Evolutionary conservation across 2,888 invertebrate species (phyloP).

Genomic region (Cryptocephalus primarius): DNA sequence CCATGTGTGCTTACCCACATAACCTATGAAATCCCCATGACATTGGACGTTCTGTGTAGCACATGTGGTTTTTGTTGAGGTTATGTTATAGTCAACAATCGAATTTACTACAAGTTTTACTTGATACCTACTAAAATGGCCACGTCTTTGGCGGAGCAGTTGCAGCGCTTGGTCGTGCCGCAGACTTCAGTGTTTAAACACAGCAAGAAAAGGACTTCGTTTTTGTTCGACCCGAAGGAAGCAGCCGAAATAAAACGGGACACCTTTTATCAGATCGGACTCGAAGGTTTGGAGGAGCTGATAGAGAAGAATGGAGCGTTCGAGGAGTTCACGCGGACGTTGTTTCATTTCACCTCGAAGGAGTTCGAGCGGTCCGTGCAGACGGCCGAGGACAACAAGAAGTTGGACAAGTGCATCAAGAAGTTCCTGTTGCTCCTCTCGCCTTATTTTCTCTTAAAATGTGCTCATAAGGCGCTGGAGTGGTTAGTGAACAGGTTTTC

Average conservation of each 20-base stretch:
- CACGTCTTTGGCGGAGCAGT: slow-evolving; percentile 70
- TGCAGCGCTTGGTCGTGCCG: slow-evolving; percentile 62
- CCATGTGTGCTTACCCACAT: too few relatives aligned
- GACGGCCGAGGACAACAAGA: slow-evolving; percentile 59
- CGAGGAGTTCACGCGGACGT: slow-evolving; percentile 55
- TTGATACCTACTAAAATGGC: slow-evolving; percentile 34
- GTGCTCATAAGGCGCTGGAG: slow-evolving; percentile 84
- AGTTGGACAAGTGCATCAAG: slow-evolving; percentile 62
- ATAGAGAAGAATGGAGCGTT: slow-evolving; percentile 63
- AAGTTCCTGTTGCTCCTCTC: slow-evolving; percentile 72
- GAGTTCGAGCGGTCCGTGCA: slow-evolving; percentile 75
- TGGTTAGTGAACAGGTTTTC: slow-evolving; percentile 88
- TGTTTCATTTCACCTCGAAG: slow-evolving; percentile 69
- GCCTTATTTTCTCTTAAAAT: slow-evolving; percentile 78
- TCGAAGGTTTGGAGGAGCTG: slow-evolving; percentile 76
- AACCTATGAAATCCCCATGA: too few relatives aligned
- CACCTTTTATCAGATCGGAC: slow-evolving; percentile 77
- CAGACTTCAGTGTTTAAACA: slow-evolving; percentile 57
- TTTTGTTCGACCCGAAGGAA: slow-evolving; percentile 83
- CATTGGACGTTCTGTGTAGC: too few relatives aligned
- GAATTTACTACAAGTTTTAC: too few relatives aligned
- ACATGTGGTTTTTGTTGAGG: too few relatives aligned
- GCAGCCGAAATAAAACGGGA: slow-evolving; percentile 78
- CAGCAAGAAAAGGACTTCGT: slow-evolving; percentile 64
- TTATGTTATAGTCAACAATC: too few relatives aligned